Evolutionary conservation across 2,888 invertebrate genomes (phyloP).

Genomic region (Allacma fusca): DNA sequence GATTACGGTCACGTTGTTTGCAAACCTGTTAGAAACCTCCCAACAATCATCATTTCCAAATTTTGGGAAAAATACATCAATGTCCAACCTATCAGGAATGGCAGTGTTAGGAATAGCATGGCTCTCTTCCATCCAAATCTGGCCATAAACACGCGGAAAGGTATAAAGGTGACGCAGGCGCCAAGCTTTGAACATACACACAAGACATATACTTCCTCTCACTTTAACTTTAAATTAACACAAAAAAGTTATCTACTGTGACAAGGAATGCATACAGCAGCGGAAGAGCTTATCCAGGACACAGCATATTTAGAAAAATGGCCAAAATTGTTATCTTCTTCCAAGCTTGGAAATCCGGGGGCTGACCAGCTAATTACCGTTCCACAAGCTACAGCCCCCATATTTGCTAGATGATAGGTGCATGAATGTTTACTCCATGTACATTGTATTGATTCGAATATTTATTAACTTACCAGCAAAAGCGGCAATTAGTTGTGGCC

Average conservation of each 20-base stretch:
- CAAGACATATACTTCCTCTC: no score
- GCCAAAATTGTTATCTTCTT: background rate
- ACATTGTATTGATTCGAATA: background rate
- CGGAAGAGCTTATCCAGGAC: slow-evolving; percentile 9
- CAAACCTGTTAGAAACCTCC: slow-evolving; percentile 32
- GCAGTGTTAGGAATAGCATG: slow-evolving; percentile 21
- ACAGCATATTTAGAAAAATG: background rate
- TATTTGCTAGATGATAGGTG: background rate
- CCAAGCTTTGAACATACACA: slow-evolving; percentile 8
- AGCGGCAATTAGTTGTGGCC: slow-evolving; percentile 5
- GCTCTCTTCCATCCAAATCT: slow-evolving; percentile 26
- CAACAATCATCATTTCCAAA: slow-evolving; percentile 22
- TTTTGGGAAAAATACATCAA: slow-evolving; percentile 18
- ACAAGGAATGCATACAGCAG: no score
- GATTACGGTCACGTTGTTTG: no score
- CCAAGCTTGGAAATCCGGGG: background rate
- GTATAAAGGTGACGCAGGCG: background rate
- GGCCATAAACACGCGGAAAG: background rate
- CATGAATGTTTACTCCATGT: background rate
- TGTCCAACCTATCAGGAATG: slow-evolving; percentile 20
- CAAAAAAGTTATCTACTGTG: no score
- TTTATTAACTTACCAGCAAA: background rate
- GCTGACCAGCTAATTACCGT: slow-evolving; percentile 7
- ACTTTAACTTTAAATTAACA: no score
- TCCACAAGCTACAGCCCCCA: background rate